phyloP scores from a whole-genome alignment of 2,888 invertebrate genomes.

The Pandemis heparana region DNA sequence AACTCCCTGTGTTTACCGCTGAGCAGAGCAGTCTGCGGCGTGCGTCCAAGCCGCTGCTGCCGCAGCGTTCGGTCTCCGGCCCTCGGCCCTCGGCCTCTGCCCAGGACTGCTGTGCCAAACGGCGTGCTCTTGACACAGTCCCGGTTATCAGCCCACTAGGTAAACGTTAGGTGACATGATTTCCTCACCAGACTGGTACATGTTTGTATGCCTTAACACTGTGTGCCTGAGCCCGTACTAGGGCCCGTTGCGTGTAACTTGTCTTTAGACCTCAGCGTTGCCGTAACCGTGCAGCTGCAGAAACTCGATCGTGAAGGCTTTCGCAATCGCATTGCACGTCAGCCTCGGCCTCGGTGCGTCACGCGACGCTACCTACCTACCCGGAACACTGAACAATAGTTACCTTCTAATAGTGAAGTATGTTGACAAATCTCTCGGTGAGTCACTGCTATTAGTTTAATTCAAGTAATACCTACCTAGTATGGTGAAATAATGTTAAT shows the following conservation, averaged over 20 bases:
- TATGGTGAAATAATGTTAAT: conserved; percentile 4
- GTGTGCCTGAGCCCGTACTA: conserved; percentile 58
- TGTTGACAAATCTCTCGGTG: conserved; percentile 42
- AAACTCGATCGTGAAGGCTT: conserved; percentile 45
- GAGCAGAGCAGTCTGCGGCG: conserved; percentile 54
- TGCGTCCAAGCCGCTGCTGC: conserved; percentile 49
- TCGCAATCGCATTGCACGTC: conserved; percentile 23
- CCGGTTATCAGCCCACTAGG: conserved; percentile 84
- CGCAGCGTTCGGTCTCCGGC: conserved; percentile 55
- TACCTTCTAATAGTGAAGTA: conserved; percentile 34
- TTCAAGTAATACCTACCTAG: conserved; percentile 7
- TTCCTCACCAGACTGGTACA: conserved; percentile 57
- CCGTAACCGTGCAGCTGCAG: conserved; percentile 49
- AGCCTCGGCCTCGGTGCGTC: conserved; percentile 30
- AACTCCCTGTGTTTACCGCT: conserved; percentile 58
- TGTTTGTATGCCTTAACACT: conserved; percentile 29
- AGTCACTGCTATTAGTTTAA: conserved; percentile 45
- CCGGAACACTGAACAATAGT: conserved; percentile 43
- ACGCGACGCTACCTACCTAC: conserved; percentile 26
- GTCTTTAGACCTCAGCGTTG: conserved; percentile 72
- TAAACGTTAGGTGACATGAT: conserved; percentile 76
- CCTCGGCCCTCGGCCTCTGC: conserved; percentile 60
- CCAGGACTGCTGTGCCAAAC: conserved; percentile 54
- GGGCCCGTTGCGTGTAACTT: conserved; percentile 72
- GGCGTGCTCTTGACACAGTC: conserved; percentile 65